Percentiles rank a stretch among this genome's conserved stretches.
phyloP scores from a whole-genome alignment of 2,888 invertebrate species.

The Stictocephala bisonia region DNA sequence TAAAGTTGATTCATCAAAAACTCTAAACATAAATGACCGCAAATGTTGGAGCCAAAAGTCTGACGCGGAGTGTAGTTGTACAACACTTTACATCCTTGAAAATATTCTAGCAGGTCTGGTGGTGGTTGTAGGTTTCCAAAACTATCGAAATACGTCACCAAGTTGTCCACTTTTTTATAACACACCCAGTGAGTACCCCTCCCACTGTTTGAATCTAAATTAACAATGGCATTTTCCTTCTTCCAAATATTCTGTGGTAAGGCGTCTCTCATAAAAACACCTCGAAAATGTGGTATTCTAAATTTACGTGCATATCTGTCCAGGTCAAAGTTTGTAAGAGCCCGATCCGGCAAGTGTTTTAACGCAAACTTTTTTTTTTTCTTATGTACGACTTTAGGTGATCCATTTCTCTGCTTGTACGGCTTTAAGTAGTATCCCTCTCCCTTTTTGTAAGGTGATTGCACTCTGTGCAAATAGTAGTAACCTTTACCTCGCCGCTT shows the following conservation, averaged over 20 bases:
- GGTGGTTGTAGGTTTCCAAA: slow-evolving; percentile 62
- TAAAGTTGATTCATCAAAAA: no score
- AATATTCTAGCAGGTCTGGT: slow-evolving; percentile 45
- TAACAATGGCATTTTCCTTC: slow-evolving; percentile 59
- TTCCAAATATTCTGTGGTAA: slow-evolving; percentile 59
- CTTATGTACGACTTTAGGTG: no score
- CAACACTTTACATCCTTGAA: slow-evolving; percentile 29
- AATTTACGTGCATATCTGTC: slow-evolving; percentile 55
- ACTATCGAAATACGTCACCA: slow-evolving; percentile 62
- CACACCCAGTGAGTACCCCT: slow-evolving; percentile 63
- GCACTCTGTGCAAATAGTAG: neutral
- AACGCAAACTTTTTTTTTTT: neutral
- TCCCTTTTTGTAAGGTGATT: neutral
- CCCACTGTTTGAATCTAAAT: slow-evolving; percentile 59
- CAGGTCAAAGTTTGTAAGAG: neutral
- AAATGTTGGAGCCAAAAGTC: slow-evolving; percentile 28
- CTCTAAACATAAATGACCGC: slow-evolving; percentile 46
- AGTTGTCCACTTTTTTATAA: slow-evolving; percentile 59
- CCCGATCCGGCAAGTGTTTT: neutral
- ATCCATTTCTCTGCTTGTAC: neutral
- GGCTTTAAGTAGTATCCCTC: no score
- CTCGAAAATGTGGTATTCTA: slow-evolving; percentile 61
- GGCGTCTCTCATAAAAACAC: slow-evolving; percentile 63
- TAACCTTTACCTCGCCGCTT: neutral
- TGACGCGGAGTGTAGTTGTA: slow-evolving; percentile 46